Conservation (phyloP, 2,113 vertebrate species). For the Laterallus jamaicensis region DNA sequence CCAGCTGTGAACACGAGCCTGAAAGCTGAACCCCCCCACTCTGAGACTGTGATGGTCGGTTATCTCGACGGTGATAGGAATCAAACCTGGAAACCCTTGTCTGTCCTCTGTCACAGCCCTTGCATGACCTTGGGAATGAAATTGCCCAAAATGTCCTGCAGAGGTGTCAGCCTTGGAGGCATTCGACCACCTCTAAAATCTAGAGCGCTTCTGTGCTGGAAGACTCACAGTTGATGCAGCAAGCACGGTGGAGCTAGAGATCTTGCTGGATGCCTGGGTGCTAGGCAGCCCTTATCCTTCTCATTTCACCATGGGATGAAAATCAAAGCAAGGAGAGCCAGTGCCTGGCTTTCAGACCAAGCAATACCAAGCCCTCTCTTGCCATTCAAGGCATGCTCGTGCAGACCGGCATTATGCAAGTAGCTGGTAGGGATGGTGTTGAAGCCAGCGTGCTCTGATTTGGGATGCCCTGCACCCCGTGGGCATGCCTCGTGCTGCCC, state of each 20-base stretch:
- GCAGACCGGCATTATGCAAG: rapidly evolving
- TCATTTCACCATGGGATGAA: rapidly evolving
- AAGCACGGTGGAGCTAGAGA: rapidly evolving
- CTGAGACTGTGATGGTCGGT: background rate
- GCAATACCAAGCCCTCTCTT: background rate
- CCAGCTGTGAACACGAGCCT: background rate
- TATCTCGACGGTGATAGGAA: background rate
- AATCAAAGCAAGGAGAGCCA: background rate
- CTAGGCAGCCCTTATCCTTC: background rate
- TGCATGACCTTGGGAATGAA: background rate
- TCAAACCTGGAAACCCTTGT: background rate
- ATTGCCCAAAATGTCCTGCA: background rate
- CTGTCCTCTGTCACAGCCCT: background rate
- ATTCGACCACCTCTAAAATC: background rate
- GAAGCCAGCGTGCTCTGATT: rapidly evolving
- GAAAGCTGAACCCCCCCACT: background rate
- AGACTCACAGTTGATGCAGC: background rate
- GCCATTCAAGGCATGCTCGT: rapidly evolving
- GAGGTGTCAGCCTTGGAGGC: background rate
- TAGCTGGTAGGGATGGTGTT: background rate
- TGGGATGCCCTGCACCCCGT: background rate
- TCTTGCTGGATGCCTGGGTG: background rate
- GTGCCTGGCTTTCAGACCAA: background rate
- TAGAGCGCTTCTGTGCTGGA: background rate
- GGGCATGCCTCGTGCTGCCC: too few relatives aligned